A percentile compares a stretch with the other conserved stretches of the same genome.
These are phyloP conservation scores for Gobio gobio DNA, from an alignment of 2,113 vertebrate genomes.

Conservation along the genomic window DNA sequence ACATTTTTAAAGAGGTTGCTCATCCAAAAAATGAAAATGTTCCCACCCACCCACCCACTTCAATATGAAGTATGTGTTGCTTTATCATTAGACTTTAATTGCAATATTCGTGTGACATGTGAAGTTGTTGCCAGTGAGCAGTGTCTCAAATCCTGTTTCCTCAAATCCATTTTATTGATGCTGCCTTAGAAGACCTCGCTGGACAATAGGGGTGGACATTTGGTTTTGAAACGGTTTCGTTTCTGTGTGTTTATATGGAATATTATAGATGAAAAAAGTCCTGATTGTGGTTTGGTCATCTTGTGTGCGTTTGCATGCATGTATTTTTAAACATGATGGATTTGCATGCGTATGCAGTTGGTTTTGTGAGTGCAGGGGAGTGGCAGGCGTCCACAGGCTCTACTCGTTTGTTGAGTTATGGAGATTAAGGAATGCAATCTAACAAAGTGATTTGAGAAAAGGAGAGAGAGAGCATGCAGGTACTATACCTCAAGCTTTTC, in stretches of 20 bases:
- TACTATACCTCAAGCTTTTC: constrained; percentile 32
- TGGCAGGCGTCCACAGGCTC: background rate
- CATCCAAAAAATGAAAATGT: background rate
- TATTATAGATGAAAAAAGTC: background rate
- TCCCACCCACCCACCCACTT: background rate
- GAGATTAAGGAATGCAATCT: constrained; percentile 43
- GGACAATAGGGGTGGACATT: too few relatives aligned
- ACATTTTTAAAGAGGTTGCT: background rate
- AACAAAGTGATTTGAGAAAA: constrained; percentile 43
- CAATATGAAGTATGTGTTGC: background rate
- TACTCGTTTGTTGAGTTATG: constrained; percentile 41
- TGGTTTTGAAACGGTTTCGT: too few relatives aligned
- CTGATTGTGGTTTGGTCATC: background rate
- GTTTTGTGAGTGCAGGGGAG: background rate
- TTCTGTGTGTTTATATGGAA: background rate
- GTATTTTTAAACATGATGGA: background rate
- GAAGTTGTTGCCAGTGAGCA: too few relatives aligned
- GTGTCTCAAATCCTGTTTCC: too few relatives aligned
- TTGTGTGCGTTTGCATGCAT: constrained; percentile 2
- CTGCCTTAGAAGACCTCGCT: too few relatives aligned
- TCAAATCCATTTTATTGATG: too few relatives aligned
- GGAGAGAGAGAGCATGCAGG: background rate
- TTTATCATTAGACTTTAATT: too few relatives aligned
- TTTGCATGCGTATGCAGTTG: constrained; percentile 38
- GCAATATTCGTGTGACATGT: too few relatives aligned